Evolutionary conservation across 2,797 vertebrate genomes (phyloP).

Genomic region (Danio jaintianensis): DNA sequence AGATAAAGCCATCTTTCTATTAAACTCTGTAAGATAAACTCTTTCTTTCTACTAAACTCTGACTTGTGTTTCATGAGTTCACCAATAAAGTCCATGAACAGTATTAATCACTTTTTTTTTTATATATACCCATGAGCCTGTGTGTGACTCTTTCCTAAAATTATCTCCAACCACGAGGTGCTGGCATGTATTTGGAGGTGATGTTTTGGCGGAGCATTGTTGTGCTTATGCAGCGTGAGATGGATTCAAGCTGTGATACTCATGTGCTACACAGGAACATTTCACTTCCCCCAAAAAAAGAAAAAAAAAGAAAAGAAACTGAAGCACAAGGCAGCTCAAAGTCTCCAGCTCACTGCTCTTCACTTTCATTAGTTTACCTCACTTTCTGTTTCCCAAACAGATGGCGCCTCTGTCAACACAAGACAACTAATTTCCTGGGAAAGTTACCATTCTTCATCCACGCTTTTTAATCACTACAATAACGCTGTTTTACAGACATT

Average conservation of each 20-base stretch:
- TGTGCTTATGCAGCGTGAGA: constrained; percentile 24
- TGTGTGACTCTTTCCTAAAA: constrained; percentile 21
- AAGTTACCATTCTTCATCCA: constrained; percentile 24
- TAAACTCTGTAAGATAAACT: too few relatives aligned
- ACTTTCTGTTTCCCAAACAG: constrained; percentile 52
- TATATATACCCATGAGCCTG: background rate
- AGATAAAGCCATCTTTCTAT: too few relatives aligned
- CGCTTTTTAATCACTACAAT: constrained; percentile 28
- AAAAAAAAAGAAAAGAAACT: background rate
- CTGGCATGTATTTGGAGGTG: constrained; percentile 17
- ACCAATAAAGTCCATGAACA: background rate
- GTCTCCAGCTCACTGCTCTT: constrained; percentile 24
- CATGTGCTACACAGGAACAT: background rate
- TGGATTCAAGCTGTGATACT: constrained; percentile 31
- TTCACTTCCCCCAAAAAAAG: background rate
- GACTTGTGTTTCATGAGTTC: background rate
- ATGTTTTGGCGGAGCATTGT: constrained; percentile 18
- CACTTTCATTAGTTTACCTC: constrained; percentile 52
- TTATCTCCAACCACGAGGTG: background rate
- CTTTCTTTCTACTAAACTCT: too few relatives aligned
- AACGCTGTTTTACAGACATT: constrained; percentile 11
- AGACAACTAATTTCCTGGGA: constrained; percentile 34
- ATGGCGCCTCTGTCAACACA: constrained; percentile 49
- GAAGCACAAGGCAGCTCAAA: constrained; percentile 20
- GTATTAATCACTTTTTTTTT: background rate